Conservation (phyloP, 1,140 invertebrate genomes). For the Ooceraea biroi region DNA sequence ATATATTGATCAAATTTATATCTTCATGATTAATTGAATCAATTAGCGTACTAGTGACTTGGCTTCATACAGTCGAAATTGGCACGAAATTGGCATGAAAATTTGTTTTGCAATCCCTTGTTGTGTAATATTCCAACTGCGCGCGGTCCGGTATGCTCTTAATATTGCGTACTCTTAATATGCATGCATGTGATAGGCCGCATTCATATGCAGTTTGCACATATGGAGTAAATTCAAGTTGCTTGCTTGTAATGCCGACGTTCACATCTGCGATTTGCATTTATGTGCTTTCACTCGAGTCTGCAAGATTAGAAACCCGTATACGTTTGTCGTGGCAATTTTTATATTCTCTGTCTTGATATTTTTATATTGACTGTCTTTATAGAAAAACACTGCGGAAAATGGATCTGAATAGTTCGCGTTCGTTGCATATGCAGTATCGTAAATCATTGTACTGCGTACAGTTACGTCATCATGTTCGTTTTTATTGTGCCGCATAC, state of each 20-base stretch:
- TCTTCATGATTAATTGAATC: too few species aligned
- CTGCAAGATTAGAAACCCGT: slow-evolving; percentile 40
- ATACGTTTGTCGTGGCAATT: slow-evolving; percentile 16
- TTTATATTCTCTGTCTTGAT: slow-evolving; percentile 21
- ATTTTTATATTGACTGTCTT: too few species aligned
- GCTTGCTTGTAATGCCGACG: slow-evolving; percentile 19
- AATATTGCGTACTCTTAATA: slow-evolving; percentile 32
- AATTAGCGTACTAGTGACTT: not conserved
- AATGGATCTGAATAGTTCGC: not conserved
- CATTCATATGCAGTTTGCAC: slow-evolving; percentile 47
- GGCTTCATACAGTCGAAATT: not conserved
- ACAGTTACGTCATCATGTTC: not conserved
- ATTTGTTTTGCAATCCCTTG: slow-evolving; percentile 32
- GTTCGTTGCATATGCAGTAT: not conserved
- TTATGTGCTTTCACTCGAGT: slow-evolving; percentile 47
- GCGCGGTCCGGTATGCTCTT: not conserved
- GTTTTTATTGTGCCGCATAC: not conserved
- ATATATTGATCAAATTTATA: too few species aligned
- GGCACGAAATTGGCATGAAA: not conserved
- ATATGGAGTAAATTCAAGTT: slow-evolving; percentile 28
- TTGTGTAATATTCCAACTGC: slow-evolving; percentile 19
- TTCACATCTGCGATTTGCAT: slow-evolving; percentile 38
- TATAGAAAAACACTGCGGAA: not conserved
- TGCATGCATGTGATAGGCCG: slow-evolving; percentile 1
- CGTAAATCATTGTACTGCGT: slow-evolving; percentile 3